Evolutionary conservation across 2,113 vertebrate species (phyloP).

Genomic region (Gnathonemus longibarbis): DNA sequence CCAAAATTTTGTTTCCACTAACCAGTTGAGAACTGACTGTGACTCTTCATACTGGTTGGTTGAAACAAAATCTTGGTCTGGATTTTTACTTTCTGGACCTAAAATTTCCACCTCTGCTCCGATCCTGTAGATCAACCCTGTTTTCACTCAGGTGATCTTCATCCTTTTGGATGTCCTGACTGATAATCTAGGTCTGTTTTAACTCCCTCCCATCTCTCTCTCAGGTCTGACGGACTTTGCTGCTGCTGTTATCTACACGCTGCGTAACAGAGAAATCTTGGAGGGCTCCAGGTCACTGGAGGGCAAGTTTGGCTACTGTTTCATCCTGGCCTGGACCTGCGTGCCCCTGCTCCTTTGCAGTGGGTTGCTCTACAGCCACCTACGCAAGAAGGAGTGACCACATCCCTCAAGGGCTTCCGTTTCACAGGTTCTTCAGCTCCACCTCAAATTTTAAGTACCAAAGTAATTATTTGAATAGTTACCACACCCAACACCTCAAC

Average conservation of each 20-base stretch:
- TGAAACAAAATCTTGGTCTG: too few species aligned
- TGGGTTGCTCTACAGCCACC: constrained; percentile 70
- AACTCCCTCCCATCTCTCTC: not conserved
- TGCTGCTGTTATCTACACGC: constrained; percentile 72
- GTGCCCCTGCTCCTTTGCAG: constrained; percentile 72
- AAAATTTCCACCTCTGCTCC: too few species aligned
- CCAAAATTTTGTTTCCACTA: too few species aligned
- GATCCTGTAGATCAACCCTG: not conserved
- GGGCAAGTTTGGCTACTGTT: constrained; percentile 76
- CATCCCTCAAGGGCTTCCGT: not conserved
- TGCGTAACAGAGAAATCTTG: constrained; percentile 65
- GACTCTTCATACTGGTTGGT: too few species aligned
- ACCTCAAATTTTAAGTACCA: not conserved
- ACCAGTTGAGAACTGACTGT: too few species aligned
- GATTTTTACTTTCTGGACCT: too few species aligned
- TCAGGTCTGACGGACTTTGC: constrained; percentile 69
- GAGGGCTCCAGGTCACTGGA: constrained; percentile 40
- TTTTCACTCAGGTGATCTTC: not conserved
- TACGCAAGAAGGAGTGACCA: constrained; percentile 68
- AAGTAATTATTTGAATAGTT: not conserved
- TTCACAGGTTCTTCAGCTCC: not conserved
- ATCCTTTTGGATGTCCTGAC: not conserved
- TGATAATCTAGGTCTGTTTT: not conserved
- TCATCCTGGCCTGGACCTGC: constrained; percentile 73
- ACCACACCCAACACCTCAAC: not conserved